Base-by-base conservation (phyloP, 2,888 invertebrate genomes). In the Campoplex nolae region DNA sequence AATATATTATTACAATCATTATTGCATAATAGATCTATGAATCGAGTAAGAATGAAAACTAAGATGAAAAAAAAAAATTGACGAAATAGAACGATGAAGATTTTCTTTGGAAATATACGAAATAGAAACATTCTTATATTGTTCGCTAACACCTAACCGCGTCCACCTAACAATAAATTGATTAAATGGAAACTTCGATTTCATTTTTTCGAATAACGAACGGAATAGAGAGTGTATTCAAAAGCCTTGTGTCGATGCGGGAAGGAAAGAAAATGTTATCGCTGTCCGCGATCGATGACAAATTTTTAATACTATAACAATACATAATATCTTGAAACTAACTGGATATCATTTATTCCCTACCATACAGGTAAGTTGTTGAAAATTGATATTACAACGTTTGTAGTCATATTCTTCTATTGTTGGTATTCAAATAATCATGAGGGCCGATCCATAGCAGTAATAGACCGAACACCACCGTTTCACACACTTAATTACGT, bases 251-350 rank as follows among this genome's bases (percentile, higher is more conserved):
- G 23, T 18, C 23, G 48, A 58, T 62, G 48, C 7, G 67, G 13
- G 28, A 48, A 79, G 62, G 42, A 68, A 38, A 73, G 65, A 81
- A 54, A 38, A 51, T 38, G 7, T 8, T 38, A 62, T 58, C 35
- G 42, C 18, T 45, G n/a, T 3, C 42, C 67, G 58, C 51, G 48
- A 67, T 70, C 32, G 54, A 6, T 56, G 18, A 38, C 77, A 56
- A 73, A 62, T 67, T 42, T 75, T 86, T 75, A 75, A 71, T 70
- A 28, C 79, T 79, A 82, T 16, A 54, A 45, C 70, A 86, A 28
- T 62, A 42, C 65, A 54, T 35, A 65, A 62, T 45, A 58, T 75
- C 58, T 74, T 67, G 51, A 73, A 48, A 32, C 18, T 38, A 65
- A 56, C 38, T 74, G 38, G 28, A 48, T 16, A 51, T 85, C 70